Conservation (phyloP, 2,797 vertebrate genomes). For the Enteromius paludinosus region DNA sequence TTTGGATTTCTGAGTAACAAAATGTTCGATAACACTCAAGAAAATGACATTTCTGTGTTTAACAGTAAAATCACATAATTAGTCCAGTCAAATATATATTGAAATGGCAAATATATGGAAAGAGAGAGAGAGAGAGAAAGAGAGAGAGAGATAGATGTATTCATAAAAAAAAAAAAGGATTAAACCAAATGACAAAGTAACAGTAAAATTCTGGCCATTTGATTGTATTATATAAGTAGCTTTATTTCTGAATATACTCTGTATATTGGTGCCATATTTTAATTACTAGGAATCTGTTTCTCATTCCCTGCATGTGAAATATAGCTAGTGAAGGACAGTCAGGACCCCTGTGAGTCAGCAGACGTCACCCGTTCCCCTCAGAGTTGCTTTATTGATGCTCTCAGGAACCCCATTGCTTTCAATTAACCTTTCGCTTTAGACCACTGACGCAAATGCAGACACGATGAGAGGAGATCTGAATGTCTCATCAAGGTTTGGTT, state of each 20-base stretch:
- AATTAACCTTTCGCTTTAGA: conserved; percentile 36
- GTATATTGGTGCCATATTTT: background rate
- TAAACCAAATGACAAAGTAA: background rate
- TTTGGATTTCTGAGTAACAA: background rate
- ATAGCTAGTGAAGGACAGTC: background rate
- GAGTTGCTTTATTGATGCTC: conserved; percentile 4
- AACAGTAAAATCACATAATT: background rate
- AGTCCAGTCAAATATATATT: background rate
- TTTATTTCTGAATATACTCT: background rate
- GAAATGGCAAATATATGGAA: background rate
- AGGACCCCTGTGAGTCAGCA: conserved; percentile 8
- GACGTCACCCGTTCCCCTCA: conserved; percentile 14
- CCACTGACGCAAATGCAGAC: conserved; percentile 18
- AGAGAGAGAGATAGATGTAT: too few species aligned
- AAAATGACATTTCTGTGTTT: background rate
- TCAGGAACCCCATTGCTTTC: conserved; percentile 25
- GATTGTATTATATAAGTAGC: background rate
- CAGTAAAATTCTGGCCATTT: background rate
- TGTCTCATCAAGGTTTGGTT: conserved; percentile 3
- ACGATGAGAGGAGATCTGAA: background rate
- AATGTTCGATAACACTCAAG: background rate
- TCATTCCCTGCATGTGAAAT: background rate
- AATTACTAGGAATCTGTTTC: background rate
- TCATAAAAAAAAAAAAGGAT: background rate
- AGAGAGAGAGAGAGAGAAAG: too few species aligned